Evolutionary conservation across 1,140 invertebrate genomes (phyloP), one percentile per base, ranked within the genome.

Genomic region (Phocides pigmalion): DNA sequence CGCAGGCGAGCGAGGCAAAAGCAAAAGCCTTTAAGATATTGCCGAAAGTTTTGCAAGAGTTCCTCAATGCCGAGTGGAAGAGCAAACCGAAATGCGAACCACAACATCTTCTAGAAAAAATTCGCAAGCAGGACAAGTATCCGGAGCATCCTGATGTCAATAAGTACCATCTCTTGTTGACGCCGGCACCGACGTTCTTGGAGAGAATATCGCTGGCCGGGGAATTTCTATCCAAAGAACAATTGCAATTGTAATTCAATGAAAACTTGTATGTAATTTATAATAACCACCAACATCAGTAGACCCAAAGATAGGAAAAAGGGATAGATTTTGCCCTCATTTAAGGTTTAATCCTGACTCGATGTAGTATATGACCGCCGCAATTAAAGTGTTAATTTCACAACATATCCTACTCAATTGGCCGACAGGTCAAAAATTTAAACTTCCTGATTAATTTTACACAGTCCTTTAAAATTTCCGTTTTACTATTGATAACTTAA

Each of bases 121-220:
- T 95, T 66, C 87, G 93, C 8, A 92, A 82, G 67, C 91, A 92
- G 47, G 93, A 94, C 69, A 79, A 90, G 49, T 94, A 94, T 79
- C 92, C 94, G 15, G 79, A 85, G 17, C 90, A 92, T 68, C 85
- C 87, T 0, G 83, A 91, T 25, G 84, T 87, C 14, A 92, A 93
- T 72, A 92, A 93, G 72, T 94, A 94, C 80, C 88, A 94, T n/a
- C 72, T 94, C 4, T 74, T 96, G 19, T 92, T 93, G 19, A 96
- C 95, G 74, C 93, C 94, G 46, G 93, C 95, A 16, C 95, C 94
- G 59, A 93, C 95, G 41, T 96, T 95, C 80, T 84, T 95, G 42
- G 94, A 95, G 87, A 92, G 95, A 64, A 93, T 96, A 85, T 95
- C 95, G n/a, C 87, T 96, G 44, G 93, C 94, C 39, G 95, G 95